Base-by-base conservation (phyloP, 2,888 invertebrate species). In the Morpho achilles region DNA sequence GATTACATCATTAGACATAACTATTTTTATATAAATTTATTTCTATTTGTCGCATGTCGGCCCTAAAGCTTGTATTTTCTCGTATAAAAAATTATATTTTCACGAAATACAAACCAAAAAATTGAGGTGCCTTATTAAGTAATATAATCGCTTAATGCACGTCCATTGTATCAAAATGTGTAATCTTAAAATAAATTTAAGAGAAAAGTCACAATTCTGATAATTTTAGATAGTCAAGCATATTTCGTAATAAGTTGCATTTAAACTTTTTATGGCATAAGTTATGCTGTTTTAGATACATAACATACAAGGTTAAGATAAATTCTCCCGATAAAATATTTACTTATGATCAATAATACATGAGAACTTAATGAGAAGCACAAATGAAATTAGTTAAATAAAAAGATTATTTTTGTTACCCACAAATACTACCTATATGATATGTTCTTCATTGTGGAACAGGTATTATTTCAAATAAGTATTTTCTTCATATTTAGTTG, bases 41-140 rank as follows among this genome's bases (percentile, higher is more conserved):
- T 5, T 50, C 52, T 54, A 46, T 60, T 43, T 55, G 43, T 55
- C 43, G 51, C 46, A 7, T n/a, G 53, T 58, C 43, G 52, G 55
- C 47, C 55, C 46, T 59, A 45, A 41, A 53, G 43, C 51, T 51
- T 60, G 49, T 55, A 53, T 58, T 55, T 59, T 59, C 51, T 58
- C 55, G 32, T 56, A 55, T 59, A 63, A 64, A 63, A 16, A 64
- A 63, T 53, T 60, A 56, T 58, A 56, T 58, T 63, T 54, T 64
- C 62, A 67, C 65, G 63, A 63, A 66, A 70, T 73, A 68, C 64
- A 79, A 81, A 86, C 85, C 84, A 86, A 85, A 86, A 79, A 82
- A 71, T 74, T 72, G 71, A 80, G 84, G 86, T 86, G 87, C 87
- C 86, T 87, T 87, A 87, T 69, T 77, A 76, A 72, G 59, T 71